Evolutionary conservation across 2,113 vertebrate species (phyloP), one percentile per base, ranked within the genome.

Genomic region (Alaudala cheleensis): DNA sequence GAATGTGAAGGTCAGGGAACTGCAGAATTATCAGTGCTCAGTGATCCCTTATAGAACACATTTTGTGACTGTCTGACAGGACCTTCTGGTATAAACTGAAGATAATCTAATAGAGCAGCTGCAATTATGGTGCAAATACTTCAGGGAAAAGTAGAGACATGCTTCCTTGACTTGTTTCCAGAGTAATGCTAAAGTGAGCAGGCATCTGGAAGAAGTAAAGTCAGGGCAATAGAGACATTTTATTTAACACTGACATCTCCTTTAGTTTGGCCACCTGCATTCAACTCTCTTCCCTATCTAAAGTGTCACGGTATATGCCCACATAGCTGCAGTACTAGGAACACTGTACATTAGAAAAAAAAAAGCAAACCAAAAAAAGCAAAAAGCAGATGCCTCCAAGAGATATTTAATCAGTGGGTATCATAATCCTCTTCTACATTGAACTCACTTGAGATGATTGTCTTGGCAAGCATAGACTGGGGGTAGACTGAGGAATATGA

Each of bases 51-150:
- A 54, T 44, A 15, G 7, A 65, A 58, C 9, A 58, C 34, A 34
- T 90, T 91, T 77, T 74, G 39, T 58, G 81, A 47, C 51, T 66
- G 56, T 65, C 62, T 90, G 80, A 77, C 67, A 94, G n/a, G 51
- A 71, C 33, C 23, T 81, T 88, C 56, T 87, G 60, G 44, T 81
- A 65, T 56, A 10, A 81, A n/a, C 34, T 96, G 76, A 90, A 78
- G 72, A 77, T 85, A 93, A 96, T 80, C 60, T 66, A 85, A 80
- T 14, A 70, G 16, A 96, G 56, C 64, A 88, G 72, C 54, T 88
- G 54, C 70, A 92, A 80, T 92, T 88, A 88, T 14, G 9, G 66
- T 54, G 66, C n/a, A 83, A 77, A 69, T 81, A 66, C 40, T 85
- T 88, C 18, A 72, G 65, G 31, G 73, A 54, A 81, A 84, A 91